A percentile compares a stretch with the other conserved stretches of the same genome.
Conservation (phyloP, 2,797 vertebrate genomes). For the Falco concolor region DNA sequence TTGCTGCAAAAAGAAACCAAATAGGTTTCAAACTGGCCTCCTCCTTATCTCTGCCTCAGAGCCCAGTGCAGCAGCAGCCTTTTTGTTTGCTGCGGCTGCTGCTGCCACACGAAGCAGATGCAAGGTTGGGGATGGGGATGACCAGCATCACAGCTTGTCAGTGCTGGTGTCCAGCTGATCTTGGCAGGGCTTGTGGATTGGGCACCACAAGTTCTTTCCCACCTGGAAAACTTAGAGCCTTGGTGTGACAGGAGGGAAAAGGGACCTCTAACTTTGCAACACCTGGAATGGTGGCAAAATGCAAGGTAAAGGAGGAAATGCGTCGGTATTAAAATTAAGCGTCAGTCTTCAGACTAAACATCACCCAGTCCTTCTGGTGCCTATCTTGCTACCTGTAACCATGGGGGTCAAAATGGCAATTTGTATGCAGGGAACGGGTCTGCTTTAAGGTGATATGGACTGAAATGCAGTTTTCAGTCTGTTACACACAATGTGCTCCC, state of each 20-base stretch:
- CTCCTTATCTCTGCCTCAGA: background rate
- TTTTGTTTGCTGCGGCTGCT: background rate
- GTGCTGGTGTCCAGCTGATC: background rate
- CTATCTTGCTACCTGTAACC: background rate
- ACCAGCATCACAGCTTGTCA: fast-evolving
- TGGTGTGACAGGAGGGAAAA: background rate
- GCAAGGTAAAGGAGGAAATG: background rate
- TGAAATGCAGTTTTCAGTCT: background rate
- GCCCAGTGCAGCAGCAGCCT: background rate
- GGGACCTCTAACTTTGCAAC: background rate
- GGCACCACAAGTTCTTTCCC: background rate
- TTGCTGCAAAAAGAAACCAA: conserved; percentile 43
- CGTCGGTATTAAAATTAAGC: background rate
- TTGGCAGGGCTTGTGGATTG: background rate
- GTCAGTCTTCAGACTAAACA: background rate
- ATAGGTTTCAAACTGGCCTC: conserved; percentile 22
- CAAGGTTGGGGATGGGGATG: background rate
- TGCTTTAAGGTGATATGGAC: fast-evolving
- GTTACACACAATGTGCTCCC: background rate
- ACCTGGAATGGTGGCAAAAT: background rate
- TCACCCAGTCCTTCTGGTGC: background rate
- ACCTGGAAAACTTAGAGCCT: background rate
- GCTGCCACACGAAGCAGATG: background rate
- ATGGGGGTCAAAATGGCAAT: fast-evolving
- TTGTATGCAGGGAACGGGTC: background rate